Base-by-base conservation (phyloP, 2,888 invertebrate species). In the Steinernema scapterisci region DNA sequence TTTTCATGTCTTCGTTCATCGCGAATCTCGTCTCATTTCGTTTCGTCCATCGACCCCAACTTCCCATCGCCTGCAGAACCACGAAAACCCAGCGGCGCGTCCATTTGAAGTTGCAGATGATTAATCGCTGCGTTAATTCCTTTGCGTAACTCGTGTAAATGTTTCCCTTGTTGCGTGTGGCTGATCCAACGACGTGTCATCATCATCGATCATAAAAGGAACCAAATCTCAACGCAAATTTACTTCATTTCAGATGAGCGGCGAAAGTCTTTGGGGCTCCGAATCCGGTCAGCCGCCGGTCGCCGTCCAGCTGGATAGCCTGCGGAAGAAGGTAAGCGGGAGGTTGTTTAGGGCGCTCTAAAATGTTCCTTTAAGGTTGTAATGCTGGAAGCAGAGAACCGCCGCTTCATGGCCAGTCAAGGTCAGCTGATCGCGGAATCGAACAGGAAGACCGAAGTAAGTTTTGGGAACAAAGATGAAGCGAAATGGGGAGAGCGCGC, bases 371-470 rank as follows among this genome's bases (percentile, higher is more conserved):
- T 38, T 38, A 6, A 38, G 38, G 63, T 63, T 25, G 63, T 63
- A 6, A 11, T 63, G 63, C 45, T 84, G 56, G 84, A 84, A 56
- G 78, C 78, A 0, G 83, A 84, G 70, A 84, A 84, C 76, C 81
- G 82, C 54, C 81, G 83, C 54, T 74, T 84, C 72, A 81, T 84
- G 80, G 71, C 78, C 70, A 81, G 78, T 72, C 83, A 83, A 52
- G 79, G 79, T 1, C 79, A 82, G 19, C 75, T 85, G 11, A 81
- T 84, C 11, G 76, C 78, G 31, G 84, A 85, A 73, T 79, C 83
- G 31, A 85, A 83, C 73, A 72, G 84, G 19, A 74, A 83, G 25
- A 80, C 82, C 46, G 82, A 83, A 80, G 84, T 83, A 23, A 76
- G 78, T 77, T 19, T n/a, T 48, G 48, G 48, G 48, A 48, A 48